A percentile compares a stretch with the other conserved stretches of the same genome.
Conservation (phyloP, 1,140 invertebrate genomes). For the Conopomorpha cramerella region DNA sequence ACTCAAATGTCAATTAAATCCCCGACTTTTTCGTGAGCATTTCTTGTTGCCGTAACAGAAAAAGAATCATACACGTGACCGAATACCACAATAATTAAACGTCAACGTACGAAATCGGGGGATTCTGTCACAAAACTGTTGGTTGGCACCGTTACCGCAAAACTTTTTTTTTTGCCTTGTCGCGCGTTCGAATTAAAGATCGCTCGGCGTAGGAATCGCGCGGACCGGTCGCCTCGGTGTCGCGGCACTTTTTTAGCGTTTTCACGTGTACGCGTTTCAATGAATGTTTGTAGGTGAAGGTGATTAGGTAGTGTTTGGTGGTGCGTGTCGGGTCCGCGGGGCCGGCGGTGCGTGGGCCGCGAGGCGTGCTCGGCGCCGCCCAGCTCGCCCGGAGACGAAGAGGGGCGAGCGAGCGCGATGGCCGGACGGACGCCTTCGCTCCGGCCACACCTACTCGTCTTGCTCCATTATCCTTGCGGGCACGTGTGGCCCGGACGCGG, state of each 20-base stretch:
- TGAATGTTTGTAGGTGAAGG: too few species aligned
- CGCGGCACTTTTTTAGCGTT: slow-evolving; percentile 8
- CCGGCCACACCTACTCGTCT: slow-evolving; percentile 43
- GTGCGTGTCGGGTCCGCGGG: slow-evolving; percentile 21
- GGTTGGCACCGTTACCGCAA: background rate
- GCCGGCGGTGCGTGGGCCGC: slow-evolving; percentile 37
- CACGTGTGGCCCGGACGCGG: too few species aligned
- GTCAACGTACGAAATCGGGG: background rate
- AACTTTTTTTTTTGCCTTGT: background rate
- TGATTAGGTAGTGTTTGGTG: slow-evolving; percentile 23
- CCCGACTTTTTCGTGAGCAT: background rate
- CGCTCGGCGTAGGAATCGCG: slow-evolving; percentile 7
- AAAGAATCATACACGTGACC: background rate
- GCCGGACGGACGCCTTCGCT: slow-evolving; percentile 5
- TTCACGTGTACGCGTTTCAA: background rate
- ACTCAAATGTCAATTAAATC: slow-evolving; percentile 2
- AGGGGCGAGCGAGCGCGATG: slow-evolving; percentile 27
- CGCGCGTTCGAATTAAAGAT: slow-evolving; percentile 1
- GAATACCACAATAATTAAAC: slow-evolving; percentile 1
- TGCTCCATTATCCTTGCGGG: slow-evolving; percentile 36
- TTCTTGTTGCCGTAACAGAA: background rate
- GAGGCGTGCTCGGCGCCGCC: slow-evolving; percentile 47
- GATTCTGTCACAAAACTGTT: slow-evolving; percentile 1
- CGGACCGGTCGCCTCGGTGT: slow-evolving; percentile 5
- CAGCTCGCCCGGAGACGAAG: slow-evolving; percentile 40